Evolutionary conservation across 2,888 invertebrate genomes (phyloP).

Genomic region (Drosophila lacicola): DNA sequence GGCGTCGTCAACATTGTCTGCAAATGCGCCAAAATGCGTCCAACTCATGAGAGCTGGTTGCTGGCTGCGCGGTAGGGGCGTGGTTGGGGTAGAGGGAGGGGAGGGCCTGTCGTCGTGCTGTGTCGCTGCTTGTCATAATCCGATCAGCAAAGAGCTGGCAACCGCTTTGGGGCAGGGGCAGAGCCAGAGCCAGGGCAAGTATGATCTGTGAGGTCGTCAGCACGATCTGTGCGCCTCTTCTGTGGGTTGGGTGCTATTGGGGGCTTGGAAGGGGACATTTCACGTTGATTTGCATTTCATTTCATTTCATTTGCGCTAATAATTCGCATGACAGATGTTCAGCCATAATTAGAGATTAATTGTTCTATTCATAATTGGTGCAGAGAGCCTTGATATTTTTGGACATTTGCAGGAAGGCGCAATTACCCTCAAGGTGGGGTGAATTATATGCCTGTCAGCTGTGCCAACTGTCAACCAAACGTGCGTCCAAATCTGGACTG

Average conservation of each 20-base stretch:
- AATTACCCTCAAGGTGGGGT: constrained; percentile 52
- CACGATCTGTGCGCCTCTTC: constrained; percentile 26
- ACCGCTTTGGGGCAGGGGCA: constrained; percentile 12
- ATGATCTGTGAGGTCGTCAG: constrained; percentile 72
- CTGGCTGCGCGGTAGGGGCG: too few species aligned
- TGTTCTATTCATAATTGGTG: constrained; percentile 82
- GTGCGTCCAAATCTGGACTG: constrained; percentile 42
- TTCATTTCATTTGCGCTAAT: constrained; percentile 63
- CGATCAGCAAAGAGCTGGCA: constrained; percentile 66
- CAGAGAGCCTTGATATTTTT: constrained; percentile 67
- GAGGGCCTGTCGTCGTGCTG: constrained; percentile 33
- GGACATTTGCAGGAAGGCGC: constrained; percentile 65
- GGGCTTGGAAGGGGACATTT: constrained; percentile 2
- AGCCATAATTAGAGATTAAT: constrained; percentile 84
- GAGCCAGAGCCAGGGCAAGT: constrained; percentile 14
- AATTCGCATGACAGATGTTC: constrained; percentile 83
- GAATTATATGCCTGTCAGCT: constrained; percentile 43
- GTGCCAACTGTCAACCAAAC: constrained; percentile 11
- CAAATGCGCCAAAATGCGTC: constrained; percentile 33
- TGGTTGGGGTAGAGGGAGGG: neutral
- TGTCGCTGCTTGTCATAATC: constrained; percentile 83
- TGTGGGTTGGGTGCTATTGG: neutral
- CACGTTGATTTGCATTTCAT: constrained; percentile 71
- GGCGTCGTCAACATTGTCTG: constrained; percentile 69
- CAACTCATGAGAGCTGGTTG: constrained; percentile 11